A percentile compares a stretch with the other conserved stretches of the same genome.
Conservation (phyloP, 2,797 vertebrate species). For the Channa striata region DNA sequence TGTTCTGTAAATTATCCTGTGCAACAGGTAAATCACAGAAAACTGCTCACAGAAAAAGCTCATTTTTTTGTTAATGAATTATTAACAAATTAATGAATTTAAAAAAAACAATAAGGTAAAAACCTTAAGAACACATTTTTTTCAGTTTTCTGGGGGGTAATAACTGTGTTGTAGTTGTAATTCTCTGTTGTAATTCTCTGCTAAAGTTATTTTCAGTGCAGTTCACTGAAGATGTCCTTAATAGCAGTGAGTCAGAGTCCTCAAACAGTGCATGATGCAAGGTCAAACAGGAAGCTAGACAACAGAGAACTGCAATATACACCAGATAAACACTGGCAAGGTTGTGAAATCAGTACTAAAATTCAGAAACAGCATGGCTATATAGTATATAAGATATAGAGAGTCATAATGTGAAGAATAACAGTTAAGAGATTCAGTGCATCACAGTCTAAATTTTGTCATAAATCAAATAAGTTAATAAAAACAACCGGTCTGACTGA, state of each 20-base stretch:
- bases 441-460: neutral
- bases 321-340: conserved; percentile 2
- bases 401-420: conserved; percentile 8
- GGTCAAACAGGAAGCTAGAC: conserved; percentile 33
- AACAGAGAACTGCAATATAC: neutral
- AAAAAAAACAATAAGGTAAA: neutral
- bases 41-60: too few species aligned
- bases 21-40: too few species aligned
- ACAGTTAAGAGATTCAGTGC: neutral
- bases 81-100: too few species aligned
- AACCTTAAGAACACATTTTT: neutral
- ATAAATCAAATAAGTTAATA: neutral
- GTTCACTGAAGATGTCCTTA: conserved; percentile 3
- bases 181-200: neutral
- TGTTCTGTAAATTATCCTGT: too few species aligned
- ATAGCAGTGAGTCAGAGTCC: conserved; percentile 17
- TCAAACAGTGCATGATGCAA: conserved; percentile 14
- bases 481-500: neutral
- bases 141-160: neutral
- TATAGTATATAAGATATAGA: neutral
- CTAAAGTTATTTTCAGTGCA: conserved; percentile 1
- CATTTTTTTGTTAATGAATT: too few species aligned
- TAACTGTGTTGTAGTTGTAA: too few species aligned
- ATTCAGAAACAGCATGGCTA: neutral
- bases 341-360: conserved; percentile 22